Evolutionary conservation across 2,113 vertebrate genomes (phyloP), one percentile per base, ranked within the genome.

Genomic region (Chaetorhynchus papuensis): DNA sequence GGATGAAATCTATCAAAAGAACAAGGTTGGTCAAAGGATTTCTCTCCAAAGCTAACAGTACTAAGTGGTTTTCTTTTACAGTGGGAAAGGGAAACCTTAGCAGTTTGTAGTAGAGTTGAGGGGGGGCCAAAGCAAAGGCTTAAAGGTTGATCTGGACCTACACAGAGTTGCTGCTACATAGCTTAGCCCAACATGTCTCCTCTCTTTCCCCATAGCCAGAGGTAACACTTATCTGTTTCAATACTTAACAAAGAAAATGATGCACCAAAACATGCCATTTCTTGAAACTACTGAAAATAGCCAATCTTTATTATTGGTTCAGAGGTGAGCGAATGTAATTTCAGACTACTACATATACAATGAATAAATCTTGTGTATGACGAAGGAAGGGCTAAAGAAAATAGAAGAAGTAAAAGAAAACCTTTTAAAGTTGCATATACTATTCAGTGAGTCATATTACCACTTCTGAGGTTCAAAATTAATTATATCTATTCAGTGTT

Each of bases 21-120:
- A 53, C 22, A 75, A 66, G 20, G 14, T 26, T 80, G 26, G 31
- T 92, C 14, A 52, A 85, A 90, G 21, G 16, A 70, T 57, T 60
- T 77, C 42, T 77, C 52, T 93, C 83, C 85, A 92, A 95, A 96
- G 52, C 52, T 74, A 94, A 92, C 31, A 93, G 47, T 50, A 65
- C 13, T 75, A 87, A 76, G 41, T 17, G 44, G 13, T 24, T 76
- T 77, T 85, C 15, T 89, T 89, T 82, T 65, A 82, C 57, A 87
- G 69, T 39, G 45, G 23, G 17, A 76, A 57, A 47, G 35, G 39
- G 31, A 56, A 35, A 76, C 6, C 22, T 84, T 83, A 86, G 35
- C n/a, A 92, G 31, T 15, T 95, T 15, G 1, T 30, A 23, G 26
- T 26, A 17, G 24, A 87, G 10, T 23, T 56, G 31, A 41, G 27